phyloP scores from a whole-genome alignment of 2,113 vertebrate species.

The Hemiscyllium ocellatum region DNA sequence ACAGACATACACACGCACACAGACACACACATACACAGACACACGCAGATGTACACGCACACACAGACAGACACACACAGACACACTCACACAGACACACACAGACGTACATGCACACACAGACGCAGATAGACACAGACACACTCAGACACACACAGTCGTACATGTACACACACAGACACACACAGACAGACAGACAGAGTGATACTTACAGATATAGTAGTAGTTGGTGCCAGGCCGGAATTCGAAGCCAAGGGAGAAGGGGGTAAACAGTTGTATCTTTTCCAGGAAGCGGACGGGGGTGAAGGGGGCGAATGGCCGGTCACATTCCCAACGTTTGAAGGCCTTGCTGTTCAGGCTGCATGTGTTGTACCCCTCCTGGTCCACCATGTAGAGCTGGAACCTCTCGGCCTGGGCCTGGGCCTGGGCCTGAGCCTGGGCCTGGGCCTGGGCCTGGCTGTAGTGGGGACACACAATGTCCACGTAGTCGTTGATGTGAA shows the following conservation, averaged over 20 bases:
- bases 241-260: conserved; percentile 64
- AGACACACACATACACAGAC: too few species aligned
- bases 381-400: conserved; percentile 59
- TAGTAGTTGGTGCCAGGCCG: conserved; percentile 62
- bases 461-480: conserved; percentile 69
- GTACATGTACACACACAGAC: too few species aligned
- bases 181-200: too few species aligned
- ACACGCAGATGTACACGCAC: too few species aligned
- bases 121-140: too few species aligned
- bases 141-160: too few species aligned
- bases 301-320: conserved; percentile 51
- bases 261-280: conserved; percentile 66
- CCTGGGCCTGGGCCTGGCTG: conserved; percentile 48
- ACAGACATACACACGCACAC: too few species aligned
- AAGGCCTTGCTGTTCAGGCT: conserved; percentile 44
- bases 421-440: conserved; percentile 48
- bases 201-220: conserved; percentile 62
- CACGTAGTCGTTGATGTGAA: conserved; percentile 64
- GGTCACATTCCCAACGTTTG: conserved; percentile 64
- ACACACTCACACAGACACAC: too few species aligned
- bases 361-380: conserved; percentile 55
- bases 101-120: too few species aligned
- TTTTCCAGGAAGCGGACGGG: conserved; percentile 64
- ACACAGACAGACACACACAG: too few species aligned
- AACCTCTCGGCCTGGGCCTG: conserved; percentile 50